Conservation (phyloP, 2,888 invertebrate species). For the Epistrophe eligans region DNA sequence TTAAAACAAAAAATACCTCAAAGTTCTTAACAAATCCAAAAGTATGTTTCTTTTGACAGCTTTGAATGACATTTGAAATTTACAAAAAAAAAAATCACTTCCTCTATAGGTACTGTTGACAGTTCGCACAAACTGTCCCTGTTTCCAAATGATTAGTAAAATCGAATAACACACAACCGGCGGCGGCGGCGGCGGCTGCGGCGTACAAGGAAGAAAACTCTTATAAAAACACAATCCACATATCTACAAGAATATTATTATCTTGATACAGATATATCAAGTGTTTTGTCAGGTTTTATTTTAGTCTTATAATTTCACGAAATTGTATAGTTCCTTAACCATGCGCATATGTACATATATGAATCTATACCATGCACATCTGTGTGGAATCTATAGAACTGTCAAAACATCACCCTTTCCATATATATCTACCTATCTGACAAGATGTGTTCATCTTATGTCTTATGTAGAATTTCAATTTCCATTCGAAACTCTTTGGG, state of each 20-base stretch:
- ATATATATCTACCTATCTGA: neutral
- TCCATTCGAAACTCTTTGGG: constrained; percentile 52
- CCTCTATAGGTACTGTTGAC: constrained; percentile 45
- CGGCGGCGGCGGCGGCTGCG: neutral
- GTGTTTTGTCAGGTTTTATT: constrained; percentile 47
- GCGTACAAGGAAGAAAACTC: neutral
- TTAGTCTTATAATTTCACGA: constrained; percentile 40
- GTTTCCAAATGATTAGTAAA: constrained; percentile 63
- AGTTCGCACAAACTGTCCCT: constrained; percentile 72
- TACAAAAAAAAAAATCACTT: neutral
- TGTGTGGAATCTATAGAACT: constrained; percentile 64
- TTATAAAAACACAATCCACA: constrained; percentile 14
- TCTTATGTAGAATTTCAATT: neutral
- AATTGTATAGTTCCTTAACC: constrained; percentile 11
- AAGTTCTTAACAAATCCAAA: constrained; percentile 22
- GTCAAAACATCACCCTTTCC: constrained; percentile 73
- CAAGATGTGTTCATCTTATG: constrained; percentile 7
- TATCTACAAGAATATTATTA: neutral
- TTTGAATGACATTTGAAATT: constrained; percentile 50
- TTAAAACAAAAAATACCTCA: neutral
- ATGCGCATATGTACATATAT: too few species aligned
- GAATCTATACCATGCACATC: too few species aligned
- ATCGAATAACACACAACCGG: constrained; percentile 60
- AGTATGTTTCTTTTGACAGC: constrained; percentile 37
- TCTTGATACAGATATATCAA: constrained; percentile 35